Conservation (phyloP, 2,113 vertebrate species). For the Brienomyrus brachyistius region DNA sequence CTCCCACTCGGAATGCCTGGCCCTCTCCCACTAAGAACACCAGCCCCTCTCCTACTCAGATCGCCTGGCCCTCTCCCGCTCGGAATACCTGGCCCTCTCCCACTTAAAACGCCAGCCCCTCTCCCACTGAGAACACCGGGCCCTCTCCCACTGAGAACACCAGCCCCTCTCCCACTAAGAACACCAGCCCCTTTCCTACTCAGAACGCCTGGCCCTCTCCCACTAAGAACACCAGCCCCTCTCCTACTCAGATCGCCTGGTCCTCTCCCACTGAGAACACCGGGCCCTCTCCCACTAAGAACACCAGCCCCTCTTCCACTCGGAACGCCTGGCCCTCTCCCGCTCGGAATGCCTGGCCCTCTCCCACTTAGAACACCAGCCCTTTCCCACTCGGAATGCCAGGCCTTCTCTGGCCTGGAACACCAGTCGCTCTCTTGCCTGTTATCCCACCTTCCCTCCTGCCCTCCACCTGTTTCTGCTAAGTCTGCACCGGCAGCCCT, state of each 20-base stretch:
- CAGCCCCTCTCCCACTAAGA: too few species aligned
- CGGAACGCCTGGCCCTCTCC: accelerated
- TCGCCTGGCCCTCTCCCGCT: accelerated
- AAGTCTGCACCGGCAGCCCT: constrained; percentile 71
- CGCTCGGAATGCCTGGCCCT: background rate
- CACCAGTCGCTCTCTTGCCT: constrained; percentile 51
- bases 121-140: too few species aligned
- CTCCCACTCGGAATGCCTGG: background rate
- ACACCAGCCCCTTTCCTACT: too few species aligned
- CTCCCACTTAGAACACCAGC: background rate
- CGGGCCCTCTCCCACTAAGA: background rate
- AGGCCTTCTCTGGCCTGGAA: constrained; percentile 52
- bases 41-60: too few species aligned
- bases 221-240: too few species aligned
- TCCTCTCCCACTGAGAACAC: too few species aligned
- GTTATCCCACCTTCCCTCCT: background rate
- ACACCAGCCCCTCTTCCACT: background rate
- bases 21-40: too few species aligned
- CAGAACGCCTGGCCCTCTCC: too few species aligned
- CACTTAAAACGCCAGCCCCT: too few species aligned
- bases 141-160: too few species aligned
- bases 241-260: too few species aligned
- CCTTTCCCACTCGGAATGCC: constrained; percentile 35
- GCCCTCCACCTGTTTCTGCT: constrained; percentile 65
- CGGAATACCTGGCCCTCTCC: too few species aligned